phyloP scores from a whole-genome alignment of 2,797 vertebrate species.

The Propithecus deckenii region DNA sequence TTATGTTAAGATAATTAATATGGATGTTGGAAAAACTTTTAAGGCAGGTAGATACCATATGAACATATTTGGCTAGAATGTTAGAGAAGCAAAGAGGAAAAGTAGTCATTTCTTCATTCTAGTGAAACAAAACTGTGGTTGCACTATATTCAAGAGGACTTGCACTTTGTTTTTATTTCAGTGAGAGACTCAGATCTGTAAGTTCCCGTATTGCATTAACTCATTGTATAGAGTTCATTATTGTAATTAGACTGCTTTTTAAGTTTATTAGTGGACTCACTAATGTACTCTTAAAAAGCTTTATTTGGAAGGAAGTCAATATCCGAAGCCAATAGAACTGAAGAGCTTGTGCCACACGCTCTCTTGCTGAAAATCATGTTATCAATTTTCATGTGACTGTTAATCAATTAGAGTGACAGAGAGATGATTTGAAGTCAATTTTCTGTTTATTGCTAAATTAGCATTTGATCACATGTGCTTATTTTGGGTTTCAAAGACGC shows the following conservation, averaged over 20 bases:
- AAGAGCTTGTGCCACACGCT: constrained; percentile 81
- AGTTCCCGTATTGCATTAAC: constrained; percentile 66
- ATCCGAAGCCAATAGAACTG: constrained; percentile 83
- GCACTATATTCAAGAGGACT: neutral
- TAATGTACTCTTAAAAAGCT: constrained; percentile 87
- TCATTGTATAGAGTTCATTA: constrained; percentile 78
- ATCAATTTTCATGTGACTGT: constrained; percentile 97
- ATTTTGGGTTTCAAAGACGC: constrained; percentile 75
- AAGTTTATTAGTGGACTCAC: constrained; percentile 86
- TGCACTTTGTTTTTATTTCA: constrained; percentile 67
- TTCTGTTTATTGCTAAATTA: constrained; percentile 89
- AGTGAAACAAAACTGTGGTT: neutral
- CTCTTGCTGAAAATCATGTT: constrained; percentile 88
- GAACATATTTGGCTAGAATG: constrained; percentile 8
- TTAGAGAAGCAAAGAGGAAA: constrained; percentile 30
- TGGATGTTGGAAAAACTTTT: neutral
- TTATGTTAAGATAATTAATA: constrained; percentile 4
- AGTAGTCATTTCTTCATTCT: neutral
- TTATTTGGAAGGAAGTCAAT: constrained; percentile 87
- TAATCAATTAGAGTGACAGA: constrained; percentile 94
- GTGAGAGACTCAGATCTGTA: constrained; percentile 67
- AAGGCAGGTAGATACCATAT: neutral
- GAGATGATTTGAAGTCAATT: constrained; percentile 96
- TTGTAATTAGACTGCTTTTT: constrained; percentile 86
- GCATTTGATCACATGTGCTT: constrained; percentile 84